phyloP scores from a whole-genome alignment of 2,113 vertebrate species.

The Eudorcas thomsonii region DNA sequence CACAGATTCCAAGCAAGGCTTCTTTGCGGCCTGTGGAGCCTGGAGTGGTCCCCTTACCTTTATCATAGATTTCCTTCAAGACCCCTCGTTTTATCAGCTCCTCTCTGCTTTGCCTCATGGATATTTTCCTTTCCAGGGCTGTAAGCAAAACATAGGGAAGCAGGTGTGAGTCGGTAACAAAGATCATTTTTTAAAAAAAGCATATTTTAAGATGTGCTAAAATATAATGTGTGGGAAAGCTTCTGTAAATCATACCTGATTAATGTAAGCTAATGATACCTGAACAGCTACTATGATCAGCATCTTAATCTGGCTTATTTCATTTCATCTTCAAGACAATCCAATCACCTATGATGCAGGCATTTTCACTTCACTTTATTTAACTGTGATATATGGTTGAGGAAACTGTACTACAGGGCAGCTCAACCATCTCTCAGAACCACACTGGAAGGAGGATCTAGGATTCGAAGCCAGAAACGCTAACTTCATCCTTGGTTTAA shows the following conservation, averaged over 20 bases:
- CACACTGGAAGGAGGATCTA: not conserved
- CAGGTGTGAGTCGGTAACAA: not conserved
- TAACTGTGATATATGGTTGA: rapidly evolving
- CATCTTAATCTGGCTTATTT: not conserved
- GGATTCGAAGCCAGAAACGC: not conserved
- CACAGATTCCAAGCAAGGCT: rapidly evolving
- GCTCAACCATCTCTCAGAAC: not conserved
- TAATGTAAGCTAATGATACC: not conserved
- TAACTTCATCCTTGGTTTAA: rapidly evolving
- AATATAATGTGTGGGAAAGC: rapidly evolving
- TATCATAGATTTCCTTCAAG: conserved; percentile 98
- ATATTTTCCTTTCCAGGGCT: conserved; percentile 99
- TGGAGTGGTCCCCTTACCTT: conserved; percentile 87
- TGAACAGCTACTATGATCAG: not conserved
- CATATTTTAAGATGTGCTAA: not conserved
- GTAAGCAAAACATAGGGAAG: conserved; percentile 68
- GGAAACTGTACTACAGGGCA: not conserved
- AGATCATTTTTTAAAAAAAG: not conserved
- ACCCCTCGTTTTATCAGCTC: conserved; percentile 97
- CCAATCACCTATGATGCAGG: not conserved
- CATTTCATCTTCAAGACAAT: not conserved
- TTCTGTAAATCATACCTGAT: not conserved
- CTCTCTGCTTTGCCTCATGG: conserved; percentile 96
- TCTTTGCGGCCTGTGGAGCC: rapidly evolving
- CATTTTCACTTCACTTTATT: not conserved